phyloP scores from a whole-genome alignment of 2,113 vertebrate species.

The Monopterus albus region DNA sequence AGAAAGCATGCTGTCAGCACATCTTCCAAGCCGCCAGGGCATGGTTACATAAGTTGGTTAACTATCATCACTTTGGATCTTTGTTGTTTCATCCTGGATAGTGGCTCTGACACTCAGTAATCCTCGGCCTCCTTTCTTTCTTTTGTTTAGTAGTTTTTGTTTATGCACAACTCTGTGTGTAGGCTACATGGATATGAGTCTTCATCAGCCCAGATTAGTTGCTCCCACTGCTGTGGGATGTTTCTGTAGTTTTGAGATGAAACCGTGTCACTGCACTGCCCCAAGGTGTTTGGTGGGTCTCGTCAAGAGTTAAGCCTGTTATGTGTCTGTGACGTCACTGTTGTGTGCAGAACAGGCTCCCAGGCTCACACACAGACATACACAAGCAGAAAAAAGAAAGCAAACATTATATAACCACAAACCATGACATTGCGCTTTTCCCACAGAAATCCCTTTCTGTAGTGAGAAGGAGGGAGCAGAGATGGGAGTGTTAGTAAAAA shows the following conservation, averaged over 20 bases:
- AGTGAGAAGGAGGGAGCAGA: constrained; percentile 26
- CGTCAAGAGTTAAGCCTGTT: constrained; percentile 67
- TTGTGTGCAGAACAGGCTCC: neutral
- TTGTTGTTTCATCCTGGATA: no score
- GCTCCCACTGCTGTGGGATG: constrained; percentile 39
- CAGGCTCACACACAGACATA: neutral
- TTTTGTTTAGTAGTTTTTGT: constrained; percentile 18
- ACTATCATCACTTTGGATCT: no score
- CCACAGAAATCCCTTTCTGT: constrained; percentile 49
- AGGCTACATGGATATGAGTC: constrained; percentile 19
- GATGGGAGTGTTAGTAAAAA: constrained; percentile 15
- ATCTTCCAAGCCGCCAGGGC: constrained; percentile 70
- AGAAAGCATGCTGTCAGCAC: constrained; percentile 80
- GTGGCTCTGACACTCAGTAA: no score
- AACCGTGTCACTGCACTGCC: constrained; percentile 60
- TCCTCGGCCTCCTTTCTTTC: no score
- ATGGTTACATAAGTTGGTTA: constrained; percentile 80
- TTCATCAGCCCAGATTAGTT: constrained; percentile 32
- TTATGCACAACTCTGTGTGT: constrained; percentile 5
- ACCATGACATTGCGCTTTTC: constrained; percentile 65
- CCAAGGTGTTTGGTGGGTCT: constrained; percentile 31
- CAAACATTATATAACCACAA: constrained; percentile 62
- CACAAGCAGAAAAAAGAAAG: constrained; percentile 33
- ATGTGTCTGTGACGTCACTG: constrained; percentile 57
- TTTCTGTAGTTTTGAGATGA: constrained; percentile 55